These are phyloP conservation scores for Ispidina picta DNA, from an alignment of 2,797 vertebrate species.

Conservation along the genomic window DNA sequence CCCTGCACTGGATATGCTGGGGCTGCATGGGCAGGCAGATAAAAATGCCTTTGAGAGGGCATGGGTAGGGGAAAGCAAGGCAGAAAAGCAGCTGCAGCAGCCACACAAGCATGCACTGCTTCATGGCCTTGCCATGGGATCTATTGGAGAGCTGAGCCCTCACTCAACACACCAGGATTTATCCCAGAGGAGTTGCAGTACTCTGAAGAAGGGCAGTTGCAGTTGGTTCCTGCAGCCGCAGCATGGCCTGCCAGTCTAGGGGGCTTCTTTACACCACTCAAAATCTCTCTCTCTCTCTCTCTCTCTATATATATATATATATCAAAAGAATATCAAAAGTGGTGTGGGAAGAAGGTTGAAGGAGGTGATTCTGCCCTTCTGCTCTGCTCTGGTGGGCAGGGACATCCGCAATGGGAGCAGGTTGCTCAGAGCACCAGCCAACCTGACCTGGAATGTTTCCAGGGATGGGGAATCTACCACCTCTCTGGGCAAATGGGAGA, in stretches of 20 bases:
- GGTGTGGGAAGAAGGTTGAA: not conserved
- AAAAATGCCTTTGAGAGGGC: not conserved
- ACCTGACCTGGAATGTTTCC: too few species aligned
- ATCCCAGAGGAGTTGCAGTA: not conserved
- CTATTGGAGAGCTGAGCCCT: accelerated
- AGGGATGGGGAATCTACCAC: too few species aligned
- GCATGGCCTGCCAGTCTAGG: accelerated
- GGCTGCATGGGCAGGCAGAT: not conserved
- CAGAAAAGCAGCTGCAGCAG: not conserved
- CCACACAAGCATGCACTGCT: accelerated
- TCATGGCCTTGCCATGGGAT: not conserved
- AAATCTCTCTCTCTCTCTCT: not conserved
- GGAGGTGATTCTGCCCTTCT: not conserved
- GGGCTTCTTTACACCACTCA: not conserved
- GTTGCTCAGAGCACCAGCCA: too few species aligned
- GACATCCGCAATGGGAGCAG: too few species aligned
- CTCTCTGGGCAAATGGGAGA: too few species aligned
- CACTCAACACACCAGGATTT: not conserved
- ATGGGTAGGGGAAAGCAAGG: not conserved
- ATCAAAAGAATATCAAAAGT: not conserved
- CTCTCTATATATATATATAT: not conserved
- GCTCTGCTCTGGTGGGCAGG: too few species aligned
- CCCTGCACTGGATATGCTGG: not conserved
- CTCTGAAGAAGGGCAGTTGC: accelerated
- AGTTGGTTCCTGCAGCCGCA: not conserved